These are phyloP conservation scores for Taenaris catops DNA, from an alignment of 2,888 invertebrate species.

Conservation along the genomic window DNA sequence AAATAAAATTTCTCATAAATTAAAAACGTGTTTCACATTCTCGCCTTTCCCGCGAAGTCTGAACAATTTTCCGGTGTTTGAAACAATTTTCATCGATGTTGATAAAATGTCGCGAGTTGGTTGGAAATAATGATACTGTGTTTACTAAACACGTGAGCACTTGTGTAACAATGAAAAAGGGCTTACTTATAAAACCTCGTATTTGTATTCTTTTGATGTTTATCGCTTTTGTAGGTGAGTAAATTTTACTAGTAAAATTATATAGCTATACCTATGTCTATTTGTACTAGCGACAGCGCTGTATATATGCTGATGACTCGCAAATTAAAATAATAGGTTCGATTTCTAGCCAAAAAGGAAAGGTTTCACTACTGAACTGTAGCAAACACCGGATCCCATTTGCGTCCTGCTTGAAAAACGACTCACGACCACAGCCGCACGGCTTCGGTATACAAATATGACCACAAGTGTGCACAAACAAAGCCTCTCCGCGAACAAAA, in stretches of 20 bases:
- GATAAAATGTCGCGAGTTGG: background rate
- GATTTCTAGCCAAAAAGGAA: too few species aligned
- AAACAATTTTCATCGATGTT: constrained; percentile 3
- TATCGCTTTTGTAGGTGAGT: constrained; percentile 16
- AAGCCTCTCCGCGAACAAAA: constrained; percentile 13
- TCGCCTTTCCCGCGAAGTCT: constrained; percentile 1
- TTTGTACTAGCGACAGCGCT: too few species aligned
- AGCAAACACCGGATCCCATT: constrained; percentile 11
- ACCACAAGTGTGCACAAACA: constrained; percentile 9
- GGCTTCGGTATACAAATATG: constrained; percentile 16
- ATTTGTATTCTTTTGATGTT: constrained; percentile 12
- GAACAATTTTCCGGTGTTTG: constrained; percentile 22
- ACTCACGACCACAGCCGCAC: constrained; percentile 7
- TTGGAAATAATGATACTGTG: constrained; percentile 6
- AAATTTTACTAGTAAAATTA: too few species aligned
- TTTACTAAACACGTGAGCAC: constrained; percentile 9
- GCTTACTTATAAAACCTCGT: constrained; percentile 4
- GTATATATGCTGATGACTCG: too few species aligned
- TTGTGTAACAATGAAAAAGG: constrained; percentile 14
- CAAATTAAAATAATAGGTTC: too few species aligned
- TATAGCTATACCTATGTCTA: too few species aligned
- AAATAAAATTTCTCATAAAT: constrained; percentile 22
- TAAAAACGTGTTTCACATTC: constrained; percentile 13
- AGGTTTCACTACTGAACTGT: constrained; percentile 7
- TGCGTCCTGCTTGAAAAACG: constrained; percentile 11